Evolutionary conservation across 2,888 invertebrate genomes (phyloP), one percentile per base, ranked within the genome.

Genomic region (Cyaniris semiargus): DNA sequence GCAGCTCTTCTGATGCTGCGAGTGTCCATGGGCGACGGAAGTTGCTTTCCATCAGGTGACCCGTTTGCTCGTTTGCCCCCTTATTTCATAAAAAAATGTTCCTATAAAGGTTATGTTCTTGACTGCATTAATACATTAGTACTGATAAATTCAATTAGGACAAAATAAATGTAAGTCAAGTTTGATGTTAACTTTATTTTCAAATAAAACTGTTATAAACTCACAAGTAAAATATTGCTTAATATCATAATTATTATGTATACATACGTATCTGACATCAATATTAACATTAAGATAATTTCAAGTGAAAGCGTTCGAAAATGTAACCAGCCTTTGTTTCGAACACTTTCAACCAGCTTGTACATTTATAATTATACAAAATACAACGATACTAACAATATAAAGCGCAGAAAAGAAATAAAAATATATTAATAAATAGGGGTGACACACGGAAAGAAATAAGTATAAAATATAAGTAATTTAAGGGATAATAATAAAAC

Each of bases 221-320:
- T 74, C 74, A 74, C 74, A 74, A 48, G 44, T 23, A 2, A 44
- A 15, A 53, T 34, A 76, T 60, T 38, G 38, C 38, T 76, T 76
- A 66, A 66, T 66, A 44, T 76, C 34, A 60, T 60, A 60, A 60
- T 60, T 60, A 74, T 58, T 34, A 75, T 75, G 38, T 74, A 75
- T 75, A 56, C 60, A 58, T 58, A 75, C 58, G 38, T 72, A 75
- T 75, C 48, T 71, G 27, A 74, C 74, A 74, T 74, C 74, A 27
- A 72, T 72, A 72, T 53, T 74, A 44, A 53, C 27, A 74, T 74
- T 18, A 23, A 31, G 48, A 48, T 44, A 72, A 72, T 21, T 72
- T 44, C 21, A 18, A 53, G 23, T 74, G 74, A 74, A 74, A 74
- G 74, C 48, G 48, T 53, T 48, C 74, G 74, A 74, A 74, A 74